Evolutionary conservation across 1,140 invertebrate genomes (phyloP).

Genomic region (Brachionus asplanchnoidis): DNA sequence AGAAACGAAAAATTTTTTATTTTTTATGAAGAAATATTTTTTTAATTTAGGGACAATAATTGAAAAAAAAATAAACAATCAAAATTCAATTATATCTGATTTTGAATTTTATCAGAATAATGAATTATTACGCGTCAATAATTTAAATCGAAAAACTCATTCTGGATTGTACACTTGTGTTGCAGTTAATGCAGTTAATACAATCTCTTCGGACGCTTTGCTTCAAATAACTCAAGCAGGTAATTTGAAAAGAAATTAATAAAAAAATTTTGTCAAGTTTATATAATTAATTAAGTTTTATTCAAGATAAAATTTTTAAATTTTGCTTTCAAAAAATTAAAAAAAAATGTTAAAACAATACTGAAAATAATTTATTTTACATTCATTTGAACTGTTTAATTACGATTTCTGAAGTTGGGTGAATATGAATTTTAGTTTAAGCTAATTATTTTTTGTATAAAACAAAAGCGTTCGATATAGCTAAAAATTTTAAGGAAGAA

Average conservation of each 20-base stretch:
- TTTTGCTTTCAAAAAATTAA: too few species aligned
- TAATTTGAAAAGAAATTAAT: background rate
- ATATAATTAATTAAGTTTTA: too few species aligned
- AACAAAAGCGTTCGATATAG: too few species aligned
- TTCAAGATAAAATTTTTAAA: too few species aligned
- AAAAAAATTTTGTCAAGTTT: too few species aligned
- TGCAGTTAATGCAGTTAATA: background rate
- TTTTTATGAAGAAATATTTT: background rate
- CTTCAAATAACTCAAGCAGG: background rate
- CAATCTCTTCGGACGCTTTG: background rate
- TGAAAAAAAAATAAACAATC: background rate
- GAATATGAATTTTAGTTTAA: too few species aligned
- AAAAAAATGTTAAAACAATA: too few species aligned
- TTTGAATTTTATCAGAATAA: conserved; percentile 3
- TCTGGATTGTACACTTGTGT: conserved; percentile 5
- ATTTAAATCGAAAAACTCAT: background rate
- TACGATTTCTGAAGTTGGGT: too few species aligned
- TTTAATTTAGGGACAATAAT: background rate
- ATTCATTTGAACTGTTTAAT: too few species aligned
- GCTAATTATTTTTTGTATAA: too few species aligned
- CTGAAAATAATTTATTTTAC: too few species aligned
- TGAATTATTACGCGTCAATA: conserved; percentile 27
- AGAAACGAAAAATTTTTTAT: background rate
- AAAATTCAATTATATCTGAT: background rate
- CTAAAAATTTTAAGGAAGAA: too few species aligned